A percentile compares a stretch with the other conserved stretches of the same genome.
phyloP scores from a whole-genome alignment of 2,888 invertebrate species.

The Athalia rosae region DNA sequence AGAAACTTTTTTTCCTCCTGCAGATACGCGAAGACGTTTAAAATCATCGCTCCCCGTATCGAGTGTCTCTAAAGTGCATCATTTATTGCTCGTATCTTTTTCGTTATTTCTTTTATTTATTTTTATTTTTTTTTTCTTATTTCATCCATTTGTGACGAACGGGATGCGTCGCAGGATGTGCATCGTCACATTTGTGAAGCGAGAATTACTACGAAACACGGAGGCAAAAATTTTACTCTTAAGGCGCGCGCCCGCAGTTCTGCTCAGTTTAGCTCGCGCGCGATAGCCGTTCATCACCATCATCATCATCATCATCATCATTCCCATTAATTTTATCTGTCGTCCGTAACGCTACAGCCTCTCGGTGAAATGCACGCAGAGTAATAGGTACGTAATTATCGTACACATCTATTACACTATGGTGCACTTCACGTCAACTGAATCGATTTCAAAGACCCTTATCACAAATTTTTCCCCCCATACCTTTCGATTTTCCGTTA shows the following conservation, averaged over 20 bases:
- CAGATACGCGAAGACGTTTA: no score
- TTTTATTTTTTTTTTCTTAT: not conserved
- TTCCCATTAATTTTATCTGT: constrained; percentile 40
- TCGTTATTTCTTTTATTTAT: not conserved
- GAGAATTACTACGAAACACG: constrained; percentile 18
- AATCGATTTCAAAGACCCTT: not conserved
- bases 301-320: no score
- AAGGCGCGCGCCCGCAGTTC: not conserved
- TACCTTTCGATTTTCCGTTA: not conserved
- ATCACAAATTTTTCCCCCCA: not conserved
- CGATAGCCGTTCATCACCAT: not conserved
- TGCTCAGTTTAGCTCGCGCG: constrained; percentile 36
- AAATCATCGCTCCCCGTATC: no score
- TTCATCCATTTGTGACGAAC: not conserved
- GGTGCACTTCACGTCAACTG: not conserved
- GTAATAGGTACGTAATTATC: not conserved
- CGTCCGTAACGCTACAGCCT: constrained; percentile 21
- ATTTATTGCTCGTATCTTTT: not conserved
- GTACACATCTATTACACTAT: not conserved
- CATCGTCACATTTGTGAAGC: not conserved
- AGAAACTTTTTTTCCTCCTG: no score
- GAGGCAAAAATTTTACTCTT: not conserved
- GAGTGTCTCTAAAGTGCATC: not conserved
- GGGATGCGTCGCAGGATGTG: constrained; percentile 7
- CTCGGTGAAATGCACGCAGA: no score